Percentiles rank a stretch among this genome's conserved stretches.
These are phyloP conservation scores for Bos taurus DNA, from an alignment of 2,113 vertebrate genomes.

Conservation along the genomic window ARS-UCD2.0 NC_037336.1:37228501-37229000, in stretches of 20 bases:
- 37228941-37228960: not conserved
- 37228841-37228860: not conserved
- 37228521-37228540: not conserved
- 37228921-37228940: not conserved
- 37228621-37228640: not conserved
- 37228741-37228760: not conserved
- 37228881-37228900: not conserved
- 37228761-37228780: not conserved
- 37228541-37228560: not conserved
- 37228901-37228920: not conserved
- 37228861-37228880: not conserved
- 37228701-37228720: not conserved
- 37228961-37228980: not conserved
- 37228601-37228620: not conserved
- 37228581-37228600: not conserved
- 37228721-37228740: not conserved
- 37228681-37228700: not conserved
- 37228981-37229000: not conserved
- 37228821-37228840: not conserved
- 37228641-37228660: not conserved
- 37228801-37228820: not conserved
- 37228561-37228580: not conserved
- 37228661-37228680: not conserved
- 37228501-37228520: not conserved
- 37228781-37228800: not conserved